A percentile compares a stretch with the other conserved stretches of the same genome.
Conservation (phyloP, 2,888 invertebrate species). For the Acleris cristana region DNA sequence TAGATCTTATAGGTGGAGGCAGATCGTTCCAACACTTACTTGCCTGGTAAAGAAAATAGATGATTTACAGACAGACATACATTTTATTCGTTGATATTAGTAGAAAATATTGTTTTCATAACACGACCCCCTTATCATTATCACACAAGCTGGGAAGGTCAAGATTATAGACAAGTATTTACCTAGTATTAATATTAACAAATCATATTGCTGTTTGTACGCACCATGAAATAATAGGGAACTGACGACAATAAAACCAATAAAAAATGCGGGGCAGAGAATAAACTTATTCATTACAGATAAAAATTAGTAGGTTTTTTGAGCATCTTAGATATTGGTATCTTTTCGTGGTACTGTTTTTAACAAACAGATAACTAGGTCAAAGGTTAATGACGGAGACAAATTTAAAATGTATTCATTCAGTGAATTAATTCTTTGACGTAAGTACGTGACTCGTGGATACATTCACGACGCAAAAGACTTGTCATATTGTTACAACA, state of each 20-base stretch:
- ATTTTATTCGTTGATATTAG: background rate
- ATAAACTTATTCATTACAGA: too few relatives aligned
- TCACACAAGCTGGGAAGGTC: slow-evolving; percentile 15
- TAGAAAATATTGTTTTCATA: slow-evolving; percentile 12
- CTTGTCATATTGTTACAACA: background rate
- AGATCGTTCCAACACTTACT: too few relatives aligned
- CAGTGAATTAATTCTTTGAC: background rate
- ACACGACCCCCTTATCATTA: slow-evolving; percentile 15
- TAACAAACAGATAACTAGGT: slow-evolving; percentile 21
- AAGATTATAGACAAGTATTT: slow-evolving; percentile 15
- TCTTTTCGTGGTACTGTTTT: slow-evolving; percentile 8
- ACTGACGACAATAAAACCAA: too few relatives aligned
- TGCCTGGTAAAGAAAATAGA: too few relatives aligned
- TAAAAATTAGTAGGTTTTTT: background rate
- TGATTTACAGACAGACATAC: background rate
- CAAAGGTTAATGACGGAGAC: background rate
- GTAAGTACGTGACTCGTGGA: background rate
- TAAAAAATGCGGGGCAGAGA: too few relatives aligned
- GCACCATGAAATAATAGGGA: too few relatives aligned
- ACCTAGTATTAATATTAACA: background rate
- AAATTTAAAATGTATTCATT: slow-evolving; percentile 4
- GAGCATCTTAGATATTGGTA: background rate
- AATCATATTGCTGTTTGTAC: background rate
- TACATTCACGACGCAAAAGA: background rate
- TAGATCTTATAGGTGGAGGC: too few relatives aligned